Conservation (phyloP, 2,797 vertebrate species). For the Oreortyx pictus region DNA sequence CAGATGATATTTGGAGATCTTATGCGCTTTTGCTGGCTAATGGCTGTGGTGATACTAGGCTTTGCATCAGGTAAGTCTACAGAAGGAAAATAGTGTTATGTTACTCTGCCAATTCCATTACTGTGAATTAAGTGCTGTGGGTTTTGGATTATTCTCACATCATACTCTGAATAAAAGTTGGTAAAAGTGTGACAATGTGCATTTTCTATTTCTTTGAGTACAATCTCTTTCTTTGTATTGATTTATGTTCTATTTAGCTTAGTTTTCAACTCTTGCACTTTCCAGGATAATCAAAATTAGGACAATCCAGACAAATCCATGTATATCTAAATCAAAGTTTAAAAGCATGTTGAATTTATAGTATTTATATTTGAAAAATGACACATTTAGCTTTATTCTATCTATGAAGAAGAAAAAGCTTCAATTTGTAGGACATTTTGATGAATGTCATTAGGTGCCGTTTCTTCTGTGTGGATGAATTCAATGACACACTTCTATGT, state of each 20-base stretch:
- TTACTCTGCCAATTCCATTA: background rate
- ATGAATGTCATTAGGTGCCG: too few species aligned
- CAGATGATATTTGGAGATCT: conserved; percentile 98
- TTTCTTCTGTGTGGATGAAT: background rate
- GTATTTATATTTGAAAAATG: background rate
- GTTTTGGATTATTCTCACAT: background rate
- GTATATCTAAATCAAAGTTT: background rate
- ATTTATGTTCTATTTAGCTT: background rate
- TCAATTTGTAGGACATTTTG: background rate
- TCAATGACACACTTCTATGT: background rate
- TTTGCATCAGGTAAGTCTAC: conserved; percentile 88
- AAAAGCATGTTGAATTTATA: background rate
- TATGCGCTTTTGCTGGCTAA: conserved; percentile 94
- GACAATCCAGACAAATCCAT: background rate
- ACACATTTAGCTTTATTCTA: background rate
- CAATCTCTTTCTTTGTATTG: background rate
- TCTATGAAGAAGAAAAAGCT: background rate
- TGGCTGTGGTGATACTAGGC: conserved; percentile 91
- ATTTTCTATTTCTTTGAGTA: background rate
- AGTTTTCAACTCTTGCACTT: background rate
- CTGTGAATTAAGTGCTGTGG: background rate
- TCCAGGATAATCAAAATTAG: background rate
- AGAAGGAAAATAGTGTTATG: background rate
- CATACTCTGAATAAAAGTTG: background rate
- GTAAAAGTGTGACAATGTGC: background rate